Evolutionary conservation across 2,797 vertebrate species (phyloP).

Genomic region (Coregonus suidteri): DNA sequence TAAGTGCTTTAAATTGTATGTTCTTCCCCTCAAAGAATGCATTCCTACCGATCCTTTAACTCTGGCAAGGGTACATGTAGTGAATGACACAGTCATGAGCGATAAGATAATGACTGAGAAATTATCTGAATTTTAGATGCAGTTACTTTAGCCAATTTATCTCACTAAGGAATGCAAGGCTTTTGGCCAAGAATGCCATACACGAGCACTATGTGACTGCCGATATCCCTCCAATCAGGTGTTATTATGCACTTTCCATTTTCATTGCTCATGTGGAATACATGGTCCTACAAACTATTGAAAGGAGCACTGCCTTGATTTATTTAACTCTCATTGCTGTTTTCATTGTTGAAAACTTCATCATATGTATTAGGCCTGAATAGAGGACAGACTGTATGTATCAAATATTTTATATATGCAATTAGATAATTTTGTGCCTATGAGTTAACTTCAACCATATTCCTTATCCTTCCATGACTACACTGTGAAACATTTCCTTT

Average conservation of each 20-base stretch:
- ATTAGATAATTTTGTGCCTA: background rate
- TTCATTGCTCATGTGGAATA: background rate
- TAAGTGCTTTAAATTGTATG: constrained; percentile 20
- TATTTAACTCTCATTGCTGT: background rate
- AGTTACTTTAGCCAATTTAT: constrained; percentile 12
- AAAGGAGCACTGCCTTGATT: background rate
- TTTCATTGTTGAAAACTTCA: background rate
- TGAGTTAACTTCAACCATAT: background rate
- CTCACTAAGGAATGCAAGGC: background rate
- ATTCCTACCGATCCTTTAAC: constrained; percentile 26
- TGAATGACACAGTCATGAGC: constrained; percentile 18
- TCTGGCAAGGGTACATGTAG: constrained; percentile 19
- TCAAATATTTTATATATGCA: background rate
- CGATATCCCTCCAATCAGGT: background rate
- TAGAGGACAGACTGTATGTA: background rate
- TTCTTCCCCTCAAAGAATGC: constrained; percentile 24
- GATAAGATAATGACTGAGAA: constrained; percentile 13
- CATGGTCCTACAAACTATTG: background rate
- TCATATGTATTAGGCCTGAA: background rate
- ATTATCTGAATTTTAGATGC: constrained; percentile 6
- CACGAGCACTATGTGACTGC: background rate
- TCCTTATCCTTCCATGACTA: background rate
- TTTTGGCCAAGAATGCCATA: background rate
- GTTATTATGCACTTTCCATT: background rate
- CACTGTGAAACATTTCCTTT: too few species aligned